phyloP scores from a whole-genome alignment of 2,113 vertebrate genomes.

The Sylvietta virens region DNA sequence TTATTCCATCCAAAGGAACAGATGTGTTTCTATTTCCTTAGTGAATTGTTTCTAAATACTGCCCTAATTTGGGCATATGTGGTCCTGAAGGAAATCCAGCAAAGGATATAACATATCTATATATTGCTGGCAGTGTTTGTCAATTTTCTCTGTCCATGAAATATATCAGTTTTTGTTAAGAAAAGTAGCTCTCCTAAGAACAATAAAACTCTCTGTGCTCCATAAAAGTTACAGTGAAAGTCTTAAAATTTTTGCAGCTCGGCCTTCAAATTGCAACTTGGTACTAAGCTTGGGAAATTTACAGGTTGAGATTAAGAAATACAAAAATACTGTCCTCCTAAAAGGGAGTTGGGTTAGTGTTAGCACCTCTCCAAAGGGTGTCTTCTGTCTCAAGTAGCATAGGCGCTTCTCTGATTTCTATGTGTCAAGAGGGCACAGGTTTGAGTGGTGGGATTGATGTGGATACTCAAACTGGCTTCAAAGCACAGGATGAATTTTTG shows the following conservation, averaged over 20 bases:
- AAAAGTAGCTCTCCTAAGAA: background rate
- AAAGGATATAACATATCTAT: background rate
- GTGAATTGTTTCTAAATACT: background rate
- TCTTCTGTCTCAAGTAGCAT: background rate
- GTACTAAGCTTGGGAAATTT: background rate
- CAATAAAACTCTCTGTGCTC: background rate
- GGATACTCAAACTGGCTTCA: background rate
- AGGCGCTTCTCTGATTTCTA: background rate
- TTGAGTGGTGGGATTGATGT: background rate
- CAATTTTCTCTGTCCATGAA: background rate
- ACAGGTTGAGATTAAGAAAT: background rate
- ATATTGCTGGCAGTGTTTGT: background rate
- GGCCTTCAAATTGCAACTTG: background rate
- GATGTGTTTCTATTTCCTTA: background rate
- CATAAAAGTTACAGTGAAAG: background rate
- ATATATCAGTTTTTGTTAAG: background rate
- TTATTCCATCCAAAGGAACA: background rate
- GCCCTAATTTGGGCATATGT: background rate
- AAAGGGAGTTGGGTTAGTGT: background rate
- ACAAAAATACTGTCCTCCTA: accelerated
- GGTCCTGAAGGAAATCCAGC: background rate
- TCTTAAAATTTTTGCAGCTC: background rate
- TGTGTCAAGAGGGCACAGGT: background rate
- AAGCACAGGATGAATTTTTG: background rate
- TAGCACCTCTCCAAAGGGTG: background rate